Evolutionary conservation across 2,113 vertebrate species (phyloP), one percentile per base, ranked within the genome.

Genomic region (Carollia perspicillata): DNA sequence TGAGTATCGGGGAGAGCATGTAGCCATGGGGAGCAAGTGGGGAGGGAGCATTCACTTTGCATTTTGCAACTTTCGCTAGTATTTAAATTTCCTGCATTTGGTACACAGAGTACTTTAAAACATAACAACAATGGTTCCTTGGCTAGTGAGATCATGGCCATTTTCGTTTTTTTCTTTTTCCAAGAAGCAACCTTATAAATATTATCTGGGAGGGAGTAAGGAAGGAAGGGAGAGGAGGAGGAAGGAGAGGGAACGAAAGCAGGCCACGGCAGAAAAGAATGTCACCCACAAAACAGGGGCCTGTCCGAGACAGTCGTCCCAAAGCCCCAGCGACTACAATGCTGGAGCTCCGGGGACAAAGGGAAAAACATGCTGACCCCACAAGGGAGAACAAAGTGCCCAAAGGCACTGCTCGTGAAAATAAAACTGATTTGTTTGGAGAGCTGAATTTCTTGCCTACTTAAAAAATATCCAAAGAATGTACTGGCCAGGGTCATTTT

Each of bases 401-500:
- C 63, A 18, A 87, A 96, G 89, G 83, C 68, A 49, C 40, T 4
- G n/a, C 13, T 92, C 1, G 33, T 30, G 42, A 90, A 84, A 88
- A 80, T 80, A 49, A 92, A 80, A 60, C 2, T 0, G 20, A 55
- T 74, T 63, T 80, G 26, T 93, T 77, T 84, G 80, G 37, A 92
- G 90, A 96, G 93, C 51, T 80, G 49, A 71, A 84, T 37, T 90
- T 90, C 84, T 96, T 26, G 7, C 94, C 93, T 91, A 94, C 97
- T 95, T 94, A 74, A 72, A 93, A 95, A 96, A 55, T 55, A 97
- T 97, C 71, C 60, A 20, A 89, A 86, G 96, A 97, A 96, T 97
- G 97, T 74, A 69, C 93, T 92, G 81, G 60, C 78, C 44, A 77
- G 51, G 65, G 84, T 42, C 58, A 0, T n/a, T 90, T 47, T 77